phyloP scores from a whole-genome alignment of 1,140 invertebrate genomes.

The Ceratitis capitata region DNA sequence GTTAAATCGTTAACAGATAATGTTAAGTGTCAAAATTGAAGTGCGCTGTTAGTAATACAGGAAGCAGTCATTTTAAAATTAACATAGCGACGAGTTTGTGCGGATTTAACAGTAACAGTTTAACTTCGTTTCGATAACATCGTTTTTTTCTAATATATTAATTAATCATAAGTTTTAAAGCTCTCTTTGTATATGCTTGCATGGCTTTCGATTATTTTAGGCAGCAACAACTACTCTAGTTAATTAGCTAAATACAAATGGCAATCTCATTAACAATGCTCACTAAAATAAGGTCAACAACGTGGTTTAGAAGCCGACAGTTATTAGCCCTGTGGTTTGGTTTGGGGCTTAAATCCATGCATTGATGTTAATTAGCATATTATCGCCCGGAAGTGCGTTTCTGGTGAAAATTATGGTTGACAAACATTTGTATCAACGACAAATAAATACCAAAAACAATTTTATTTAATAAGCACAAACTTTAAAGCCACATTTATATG shows the following conservation, averaged over 20 bases:
- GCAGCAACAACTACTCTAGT: not conserved
- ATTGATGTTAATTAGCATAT: not conserved
- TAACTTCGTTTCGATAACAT: no score
- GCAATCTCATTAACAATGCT: not conserved
- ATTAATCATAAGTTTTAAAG: not conserved
- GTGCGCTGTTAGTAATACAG: no score
- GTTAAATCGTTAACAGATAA: no score
- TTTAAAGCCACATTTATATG: no score
- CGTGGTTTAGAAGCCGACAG: not conserved
- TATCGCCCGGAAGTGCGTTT: not conserved
- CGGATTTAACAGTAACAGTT: no score
- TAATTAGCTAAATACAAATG: not conserved
- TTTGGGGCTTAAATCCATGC: not conserved
- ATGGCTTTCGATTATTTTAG: not conserved
- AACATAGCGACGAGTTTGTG: no score
- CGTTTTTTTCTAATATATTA: no score
- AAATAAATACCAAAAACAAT: no score
- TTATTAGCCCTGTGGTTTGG: not conserved
- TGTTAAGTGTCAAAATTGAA: no score
- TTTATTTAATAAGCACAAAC: no score
- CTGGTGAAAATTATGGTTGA: not conserved
- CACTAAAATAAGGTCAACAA: not conserved
- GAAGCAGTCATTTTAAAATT: no score
- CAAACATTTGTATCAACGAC: no score
- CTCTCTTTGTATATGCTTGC: not conserved